Evolutionary conservation across 1,140 invertebrate genomes (phyloP).

Genomic region (Stegodyphus mimosarum): DNA sequence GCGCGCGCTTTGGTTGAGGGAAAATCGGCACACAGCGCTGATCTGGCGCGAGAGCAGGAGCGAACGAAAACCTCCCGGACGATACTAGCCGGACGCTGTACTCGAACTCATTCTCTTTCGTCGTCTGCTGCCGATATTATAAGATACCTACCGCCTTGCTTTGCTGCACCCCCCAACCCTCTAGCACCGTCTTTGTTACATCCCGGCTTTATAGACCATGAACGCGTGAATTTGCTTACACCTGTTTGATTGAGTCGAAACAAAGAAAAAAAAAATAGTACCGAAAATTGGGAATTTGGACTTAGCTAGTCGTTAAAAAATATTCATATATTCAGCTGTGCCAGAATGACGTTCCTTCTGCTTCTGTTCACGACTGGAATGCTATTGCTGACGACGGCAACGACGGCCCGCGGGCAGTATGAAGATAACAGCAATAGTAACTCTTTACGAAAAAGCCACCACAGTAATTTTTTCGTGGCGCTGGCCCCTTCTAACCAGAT

Average conservation of each 20-base stretch:
- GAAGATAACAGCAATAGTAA: constrained; percentile 14
- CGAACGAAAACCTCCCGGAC: constrained; percentile 40
- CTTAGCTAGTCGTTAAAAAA: not conserved
- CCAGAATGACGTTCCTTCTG: not conserved
- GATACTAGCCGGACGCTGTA: constrained; percentile 5
- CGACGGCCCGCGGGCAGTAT: not conserved
- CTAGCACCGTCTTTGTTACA: not conserved
- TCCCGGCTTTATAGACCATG: not conserved
- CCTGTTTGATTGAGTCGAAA: not conserved
- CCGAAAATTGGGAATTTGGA: not conserved
- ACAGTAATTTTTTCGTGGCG: constrained; percentile 38
- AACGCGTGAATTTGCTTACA: not conserved
- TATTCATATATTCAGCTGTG: not conserved
- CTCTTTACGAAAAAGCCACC: not conserved
- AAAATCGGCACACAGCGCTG: constrained; percentile 49
- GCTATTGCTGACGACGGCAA: not conserved
- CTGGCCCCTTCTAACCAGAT: constrained; percentile 13
- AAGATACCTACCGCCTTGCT: not conserved
- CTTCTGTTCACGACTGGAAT: not conserved
- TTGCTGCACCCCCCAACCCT: not conserved
- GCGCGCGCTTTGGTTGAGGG: constrained; percentile 28
- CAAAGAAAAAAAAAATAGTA: not conserved
- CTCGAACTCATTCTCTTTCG: not conserved
- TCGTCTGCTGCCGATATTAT: not conserved
- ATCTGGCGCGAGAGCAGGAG: constrained; percentile 49